Percentiles rank a stretch among this genome's conserved stretches.
phyloP scores from a whole-genome alignment of 2,888 invertebrate genomes.

The Drosophila mettleri region DNA sequence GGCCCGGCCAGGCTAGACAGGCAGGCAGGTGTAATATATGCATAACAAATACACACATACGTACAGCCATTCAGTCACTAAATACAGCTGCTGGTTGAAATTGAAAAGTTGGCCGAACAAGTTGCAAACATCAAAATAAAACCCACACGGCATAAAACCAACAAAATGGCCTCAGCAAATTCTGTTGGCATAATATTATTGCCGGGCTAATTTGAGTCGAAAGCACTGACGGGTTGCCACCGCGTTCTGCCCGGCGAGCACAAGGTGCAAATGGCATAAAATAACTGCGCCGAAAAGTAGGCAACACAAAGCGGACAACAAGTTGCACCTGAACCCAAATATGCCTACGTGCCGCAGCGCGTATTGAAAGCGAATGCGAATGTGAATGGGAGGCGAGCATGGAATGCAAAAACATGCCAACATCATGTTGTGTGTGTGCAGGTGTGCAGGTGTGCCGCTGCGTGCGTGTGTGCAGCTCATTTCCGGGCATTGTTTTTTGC shows the following conservation, averaged over 20 bases:
- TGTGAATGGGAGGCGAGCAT: conserved; percentile 29
- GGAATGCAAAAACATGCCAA: conserved; percentile 51
- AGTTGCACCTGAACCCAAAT: conserved; percentile 43
- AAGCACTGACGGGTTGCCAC: conserved; percentile 6
- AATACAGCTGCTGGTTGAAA: conserved; percentile 43
- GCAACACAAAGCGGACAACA: conserved; percentile 48
- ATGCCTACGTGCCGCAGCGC: conserved; percentile 42
- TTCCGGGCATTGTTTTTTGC: conserved; percentile 78
- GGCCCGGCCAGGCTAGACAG: conserved; percentile 39
- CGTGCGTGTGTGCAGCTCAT: conserved; percentile 72
- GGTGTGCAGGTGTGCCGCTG: conserved; percentile 5
- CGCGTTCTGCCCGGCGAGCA: no score
- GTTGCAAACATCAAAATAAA: conserved; percentile 50
- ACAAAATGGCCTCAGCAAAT: conserved; percentile 46
- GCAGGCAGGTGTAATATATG: conserved; percentile 40
- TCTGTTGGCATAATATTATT: conserved; percentile 56
- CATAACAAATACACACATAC: conserved; percentile 36
- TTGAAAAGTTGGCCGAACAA: conserved; percentile 70
- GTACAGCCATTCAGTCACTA: conserved; percentile 12
- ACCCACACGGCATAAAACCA: conserved; percentile 30
- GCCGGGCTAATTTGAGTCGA: conserved; percentile 52
- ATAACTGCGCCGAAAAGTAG: conserved; percentile 53
- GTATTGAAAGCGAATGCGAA: conserved; percentile 36
- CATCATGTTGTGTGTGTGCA: conserved; percentile 32
- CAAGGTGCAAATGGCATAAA: conserved; percentile 80